Conservation (phyloP, 2,888 invertebrate species). For the Synergus umbraculus region DNA sequence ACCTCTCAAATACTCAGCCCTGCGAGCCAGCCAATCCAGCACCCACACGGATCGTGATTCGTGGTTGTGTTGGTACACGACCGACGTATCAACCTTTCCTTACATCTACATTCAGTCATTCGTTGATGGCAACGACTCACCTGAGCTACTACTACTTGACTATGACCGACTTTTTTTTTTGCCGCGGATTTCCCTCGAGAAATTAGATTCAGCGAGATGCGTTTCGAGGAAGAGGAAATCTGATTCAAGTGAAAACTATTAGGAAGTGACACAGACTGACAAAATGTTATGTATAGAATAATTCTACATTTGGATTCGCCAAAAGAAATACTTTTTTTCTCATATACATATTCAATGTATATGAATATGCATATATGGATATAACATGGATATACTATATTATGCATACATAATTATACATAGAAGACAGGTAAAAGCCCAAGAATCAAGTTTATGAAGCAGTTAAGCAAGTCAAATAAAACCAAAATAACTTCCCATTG, state of each 20-base stretch:
- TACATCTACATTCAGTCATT: conserved; percentile 39
- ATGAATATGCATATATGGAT: too few relatives aligned
- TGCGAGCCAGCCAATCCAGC: conserved; percentile 55
- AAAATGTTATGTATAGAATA: neutral
- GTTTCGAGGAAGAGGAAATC: conserved; percentile 11
- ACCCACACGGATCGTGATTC: conserved; percentile 48
- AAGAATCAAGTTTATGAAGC: neutral
- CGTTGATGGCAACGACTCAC: conserved; percentile 17
- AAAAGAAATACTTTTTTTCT: neutral
- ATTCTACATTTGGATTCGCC: neutral
- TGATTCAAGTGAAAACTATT: conserved; percentile 19
- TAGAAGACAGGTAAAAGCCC: neutral
- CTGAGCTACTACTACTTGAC: conserved; percentile 19
- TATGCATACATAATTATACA: too few relatives aligned
- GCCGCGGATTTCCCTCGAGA: conserved; percentile 32
- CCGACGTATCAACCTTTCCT: conserved; percentile 47
- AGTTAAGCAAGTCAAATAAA: neutral
- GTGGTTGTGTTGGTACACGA: conserved; percentile 46
- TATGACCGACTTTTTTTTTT: conserved; percentile 31
- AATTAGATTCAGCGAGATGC: conserved; percentile 14
- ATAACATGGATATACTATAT: too few relatives aligned
- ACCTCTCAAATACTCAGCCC: conserved; percentile 60
- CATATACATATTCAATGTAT: neutral
- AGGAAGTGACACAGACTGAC: conserved; percentile 12
- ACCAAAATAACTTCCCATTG: too few relatives aligned